These are phyloP conservation scores for Philotrypesis tridentata DNA, from an alignment of 1,140 invertebrate genomes.

Conservation along the genomic window DNA sequence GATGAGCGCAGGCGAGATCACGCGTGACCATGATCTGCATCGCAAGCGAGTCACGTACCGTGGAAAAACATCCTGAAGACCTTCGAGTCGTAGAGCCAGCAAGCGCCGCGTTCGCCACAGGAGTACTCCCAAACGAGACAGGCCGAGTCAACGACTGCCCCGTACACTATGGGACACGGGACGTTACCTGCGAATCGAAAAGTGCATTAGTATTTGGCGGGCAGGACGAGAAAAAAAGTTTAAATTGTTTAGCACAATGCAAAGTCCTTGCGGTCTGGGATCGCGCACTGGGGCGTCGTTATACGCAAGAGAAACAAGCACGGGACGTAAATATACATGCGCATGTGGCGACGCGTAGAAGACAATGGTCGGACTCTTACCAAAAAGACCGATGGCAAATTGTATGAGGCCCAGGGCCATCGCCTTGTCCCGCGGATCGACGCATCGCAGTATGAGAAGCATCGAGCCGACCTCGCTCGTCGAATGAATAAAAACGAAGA, in stretches of 20 bases:
- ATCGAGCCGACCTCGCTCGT: slow-evolving; percentile 94
- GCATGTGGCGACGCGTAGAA: no score
- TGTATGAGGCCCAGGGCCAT: slow-evolving; percentile 95
- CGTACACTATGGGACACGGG: slow-evolving; percentile 94
- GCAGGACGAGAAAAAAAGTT: no score
- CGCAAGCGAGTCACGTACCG: slow-evolving; percentile 74
- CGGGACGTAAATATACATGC: no score
- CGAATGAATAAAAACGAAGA: slow-evolving; percentile 93
- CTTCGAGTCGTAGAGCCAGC: slow-evolving; percentile 89
- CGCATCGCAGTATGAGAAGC: slow-evolving; percentile 91
- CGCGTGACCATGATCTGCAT: neutral
- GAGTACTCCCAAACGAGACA: slow-evolving; percentile 90
- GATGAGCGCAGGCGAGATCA: neutral
- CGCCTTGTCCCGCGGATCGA: slow-evolving; percentile 92
- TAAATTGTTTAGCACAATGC: no score
- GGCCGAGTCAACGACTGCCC: slow-evolving; percentile 91
- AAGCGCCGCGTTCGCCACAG: slow-evolving; percentile 84
- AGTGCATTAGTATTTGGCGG: neutral
- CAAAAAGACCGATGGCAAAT: slow-evolving; percentile 93
- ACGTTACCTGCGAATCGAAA: slow-evolving; percentile 80
- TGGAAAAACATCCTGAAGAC: slow-evolving; percentile 89
- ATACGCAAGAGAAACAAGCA: no score
- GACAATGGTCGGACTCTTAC: slow-evolving; percentile 71
- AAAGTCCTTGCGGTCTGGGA: no score
- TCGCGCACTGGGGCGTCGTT: no score